Evolutionary conservation across 2,888 invertebrate genomes (phyloP).

Genomic region (Archips xylosteana): DNA sequence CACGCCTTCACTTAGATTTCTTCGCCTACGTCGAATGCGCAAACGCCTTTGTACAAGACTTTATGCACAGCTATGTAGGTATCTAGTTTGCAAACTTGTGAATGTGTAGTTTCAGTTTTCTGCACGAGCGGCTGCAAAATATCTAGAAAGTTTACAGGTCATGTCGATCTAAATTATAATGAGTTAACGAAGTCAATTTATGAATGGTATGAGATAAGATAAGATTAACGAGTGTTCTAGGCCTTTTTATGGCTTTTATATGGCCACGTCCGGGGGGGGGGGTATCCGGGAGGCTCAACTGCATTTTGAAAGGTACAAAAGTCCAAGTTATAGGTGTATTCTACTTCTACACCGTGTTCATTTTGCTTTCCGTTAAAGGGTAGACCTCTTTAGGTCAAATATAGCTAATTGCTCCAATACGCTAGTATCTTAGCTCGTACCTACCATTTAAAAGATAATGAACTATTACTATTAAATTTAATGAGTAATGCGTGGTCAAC

Average conservation of each 20-base stretch:
- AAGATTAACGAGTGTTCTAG: background rate
- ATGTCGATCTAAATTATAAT: slow-evolving; percentile 17
- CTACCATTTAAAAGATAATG: too few relatives aligned
- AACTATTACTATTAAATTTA: too few relatives aligned
- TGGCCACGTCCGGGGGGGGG: too few relatives aligned
- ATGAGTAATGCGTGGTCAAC: too few relatives aligned
- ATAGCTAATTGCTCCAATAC: too few relatives aligned
- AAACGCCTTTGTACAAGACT: slow-evolving; percentile 26
- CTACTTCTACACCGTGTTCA: too few relatives aligned
- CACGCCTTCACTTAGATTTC: slow-evolving; percentile 34
- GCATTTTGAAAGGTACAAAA: too few relatives aligned
- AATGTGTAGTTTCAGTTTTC: slow-evolving; percentile 25
- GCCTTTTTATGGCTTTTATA: background rate
- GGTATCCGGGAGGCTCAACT: too few relatives aligned
- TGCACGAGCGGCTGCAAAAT: slow-evolving; percentile 12
- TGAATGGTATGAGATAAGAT: background rate
- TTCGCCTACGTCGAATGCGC: slow-evolving; percentile 29
- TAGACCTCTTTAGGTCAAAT: too few relatives aligned
- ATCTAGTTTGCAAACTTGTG: slow-evolving; percentile 20
- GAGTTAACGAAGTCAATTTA: slow-evolving; percentile 13
- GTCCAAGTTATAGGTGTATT: too few relatives aligned
- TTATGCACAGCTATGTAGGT: slow-evolving; percentile 12
- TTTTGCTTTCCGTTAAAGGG: too few relatives aligned
- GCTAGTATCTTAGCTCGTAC: too few relatives aligned
- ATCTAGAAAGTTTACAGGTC: slow-evolving; percentile 30